A percentile compares a stretch with the other conserved stretches of the same genome.
Evolutionary conservation across 1,140 invertebrate species (phyloP).

Genomic region (Penaeus japonicus): DNA sequence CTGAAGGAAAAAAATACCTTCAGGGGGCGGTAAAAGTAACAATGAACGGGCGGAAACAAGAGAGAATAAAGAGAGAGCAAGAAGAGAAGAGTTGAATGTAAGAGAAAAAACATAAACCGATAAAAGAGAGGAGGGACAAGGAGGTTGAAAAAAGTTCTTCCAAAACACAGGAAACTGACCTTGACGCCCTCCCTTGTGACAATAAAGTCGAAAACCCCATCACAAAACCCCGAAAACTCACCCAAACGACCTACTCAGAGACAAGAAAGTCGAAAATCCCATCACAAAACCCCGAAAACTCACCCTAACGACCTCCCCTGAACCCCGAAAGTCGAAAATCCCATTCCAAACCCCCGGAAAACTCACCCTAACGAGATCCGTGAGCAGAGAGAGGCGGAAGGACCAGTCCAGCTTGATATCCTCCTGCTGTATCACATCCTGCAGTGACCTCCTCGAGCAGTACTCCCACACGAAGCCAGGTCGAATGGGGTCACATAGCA

Average conservation of each 20-base stretch:
- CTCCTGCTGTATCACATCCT: slow-evolving; percentile 43
- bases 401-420: slow-evolving; percentile 51
- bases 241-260: neutral
- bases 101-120: no score
- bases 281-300: neutral
- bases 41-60: no score
- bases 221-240: no score
- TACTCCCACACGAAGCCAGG: slow-evolving; percentile 42
- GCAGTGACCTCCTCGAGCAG: slow-evolving; percentile 19
- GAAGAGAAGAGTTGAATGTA: no score
- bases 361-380: slow-evolving; percentile 45
- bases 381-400: slow-evolving; percentile 41
- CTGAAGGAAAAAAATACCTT: no score
- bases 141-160: no score
- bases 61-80: no score
- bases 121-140: no score
- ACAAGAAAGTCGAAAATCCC: neutral
- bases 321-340: neutral
- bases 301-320: neutral
- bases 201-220: no score
- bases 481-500: slow-evolving; percentile 41
- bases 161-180: no score
- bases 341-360: neutral
- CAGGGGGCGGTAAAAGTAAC: no score
- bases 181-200: no score